Conservation (phyloP, 1,140 invertebrate genomes). For the Zaprionus africanus region DNA sequence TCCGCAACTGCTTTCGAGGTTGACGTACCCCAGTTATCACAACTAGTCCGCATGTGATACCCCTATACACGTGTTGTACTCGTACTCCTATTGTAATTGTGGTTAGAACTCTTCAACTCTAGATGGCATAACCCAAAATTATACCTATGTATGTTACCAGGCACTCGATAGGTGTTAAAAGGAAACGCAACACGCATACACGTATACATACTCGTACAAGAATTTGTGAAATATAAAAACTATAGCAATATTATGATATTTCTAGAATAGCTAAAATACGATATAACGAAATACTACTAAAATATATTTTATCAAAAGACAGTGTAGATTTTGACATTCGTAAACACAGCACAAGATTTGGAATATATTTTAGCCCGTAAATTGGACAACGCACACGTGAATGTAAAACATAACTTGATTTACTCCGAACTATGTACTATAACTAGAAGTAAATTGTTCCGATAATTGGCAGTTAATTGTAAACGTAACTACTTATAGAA, state of each 20-base stretch:
- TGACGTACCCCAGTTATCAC: slow-evolving; percentile 40
- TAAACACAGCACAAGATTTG: slow-evolving; percentile 56
- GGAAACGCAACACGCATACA: slow-evolving; percentile 25
- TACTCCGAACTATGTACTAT: slow-evolving; percentile 13
- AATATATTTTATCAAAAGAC: slow-evolving; percentile 32
- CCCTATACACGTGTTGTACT: slow-evolving; percentile 41
- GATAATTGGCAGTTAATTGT: slow-evolving; percentile 46
- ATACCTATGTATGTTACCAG: slow-evolving; percentile 18
- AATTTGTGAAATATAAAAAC: slow-evolving; percentile 55
- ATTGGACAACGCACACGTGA: slow-evolving; percentile 24
- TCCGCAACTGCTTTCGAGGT: slow-evolving; percentile 36
- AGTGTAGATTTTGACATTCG: slow-evolving; percentile 17
- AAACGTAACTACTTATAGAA: slow-evolving; percentile 24
- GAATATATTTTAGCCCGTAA: slow-evolving; percentile 36
- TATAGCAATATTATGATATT: slow-evolving; percentile 80
- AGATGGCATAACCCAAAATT: slow-evolving; percentile 23
- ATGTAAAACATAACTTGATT: slow-evolving; percentile 16
- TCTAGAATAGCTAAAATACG: slow-evolving; percentile 33
- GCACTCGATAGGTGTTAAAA: slow-evolving; percentile 25
- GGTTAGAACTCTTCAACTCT: slow-evolving; percentile 16
- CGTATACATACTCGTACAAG: slow-evolving; percentile 19
- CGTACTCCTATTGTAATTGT: slow-evolving; percentile 20
- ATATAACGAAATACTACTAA: slow-evolving; percentile 1
- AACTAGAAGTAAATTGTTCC: slow-evolving; percentile 12
- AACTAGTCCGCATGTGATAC: slow-evolving; percentile 72